Conservation (phyloP, 2,113 vertebrate species). For the Oenanthe oenanthe region DNA sequence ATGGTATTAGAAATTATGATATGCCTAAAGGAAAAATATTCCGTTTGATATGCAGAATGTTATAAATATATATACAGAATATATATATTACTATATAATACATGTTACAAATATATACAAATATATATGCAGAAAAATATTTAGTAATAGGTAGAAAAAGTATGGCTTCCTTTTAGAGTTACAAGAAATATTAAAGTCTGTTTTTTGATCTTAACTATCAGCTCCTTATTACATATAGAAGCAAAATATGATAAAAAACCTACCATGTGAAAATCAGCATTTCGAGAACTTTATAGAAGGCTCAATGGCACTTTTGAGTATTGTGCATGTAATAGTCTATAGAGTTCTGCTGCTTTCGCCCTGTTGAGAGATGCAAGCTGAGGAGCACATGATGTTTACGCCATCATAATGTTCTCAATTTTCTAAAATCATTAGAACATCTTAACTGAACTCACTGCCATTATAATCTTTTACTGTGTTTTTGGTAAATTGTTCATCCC, state of each 20-base stretch:
- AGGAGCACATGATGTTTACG: neutral
- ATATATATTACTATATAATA: too few relatives aligned
- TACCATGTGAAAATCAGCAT: neutral
- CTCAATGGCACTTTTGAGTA: neutral
- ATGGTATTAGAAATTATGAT: neutral
- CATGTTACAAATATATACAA: too few relatives aligned
- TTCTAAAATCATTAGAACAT: neutral
- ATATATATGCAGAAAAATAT: neutral
- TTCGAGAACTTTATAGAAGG: neutral
- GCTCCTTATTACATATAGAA: neutral
- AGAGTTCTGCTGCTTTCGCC: neutral
- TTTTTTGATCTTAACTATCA: neutral
- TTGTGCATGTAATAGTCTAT: fast-evolving
- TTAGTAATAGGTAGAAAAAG: neutral
- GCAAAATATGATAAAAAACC: neutral
- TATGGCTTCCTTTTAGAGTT: neutral
- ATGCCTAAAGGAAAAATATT: neutral
- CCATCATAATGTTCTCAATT: neutral
- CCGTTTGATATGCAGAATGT: neutral
- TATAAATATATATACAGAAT: neutral
- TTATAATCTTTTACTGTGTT: neutral
- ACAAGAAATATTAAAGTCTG: neutral
- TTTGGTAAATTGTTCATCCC: neutral
- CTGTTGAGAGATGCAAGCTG: neutral
- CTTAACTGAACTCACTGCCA: neutral